Base-by-base conservation (phyloP, 92 coral and sea anemone genomes). In the Phymanthus crucifer region DNA sequence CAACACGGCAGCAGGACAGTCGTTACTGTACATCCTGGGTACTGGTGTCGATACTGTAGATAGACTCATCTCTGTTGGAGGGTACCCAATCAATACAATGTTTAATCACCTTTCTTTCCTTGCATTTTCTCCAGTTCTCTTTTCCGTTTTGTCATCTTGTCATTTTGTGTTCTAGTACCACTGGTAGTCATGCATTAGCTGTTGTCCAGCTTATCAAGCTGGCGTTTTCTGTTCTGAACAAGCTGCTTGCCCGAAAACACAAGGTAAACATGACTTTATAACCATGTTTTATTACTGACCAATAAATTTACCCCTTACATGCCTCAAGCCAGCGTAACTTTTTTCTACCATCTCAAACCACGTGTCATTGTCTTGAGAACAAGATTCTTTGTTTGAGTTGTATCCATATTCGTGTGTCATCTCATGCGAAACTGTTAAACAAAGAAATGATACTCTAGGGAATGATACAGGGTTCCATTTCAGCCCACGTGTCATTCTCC, bases 21-120 rank as follows among this genome's bases (percentile, higher is more conserved):
- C 97, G 4, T 81, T 95, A 43, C 79, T 95, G 32, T 83, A 95
- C 75, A 90, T 95, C 43, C 97, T 95, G n/a, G 94, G 95, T 10
- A 90, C 97, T 73, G 97, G 99, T 17, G 93, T 95, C 23, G 99
- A 93, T 43, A 85, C 94, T 54, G 90, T 95, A 3, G 99, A 95
- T 67, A 90, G 83, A 75, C 88, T 95, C 32, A 84, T 87, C 29
- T 78, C 93, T 18, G 75, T 85, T 54, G 97, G 93, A 89, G 92
- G 97, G 97, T 89, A 82, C 38, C 83, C n/a, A 19, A n/a, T 24
- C 64, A 54, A 6, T 10, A 43, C 48, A 43, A 14, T 38, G 5
- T 38, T 38, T 4, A 4, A 38, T 38, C 45, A 38, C 45, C 10
- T 38, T 17, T 10, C 13, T 11, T 10, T 10, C 13, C 48, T 0